phyloP scores from a whole-genome alignment of 2,113 vertebrate genomes.

The Poeciliopsis turrubarensis region DNA sequence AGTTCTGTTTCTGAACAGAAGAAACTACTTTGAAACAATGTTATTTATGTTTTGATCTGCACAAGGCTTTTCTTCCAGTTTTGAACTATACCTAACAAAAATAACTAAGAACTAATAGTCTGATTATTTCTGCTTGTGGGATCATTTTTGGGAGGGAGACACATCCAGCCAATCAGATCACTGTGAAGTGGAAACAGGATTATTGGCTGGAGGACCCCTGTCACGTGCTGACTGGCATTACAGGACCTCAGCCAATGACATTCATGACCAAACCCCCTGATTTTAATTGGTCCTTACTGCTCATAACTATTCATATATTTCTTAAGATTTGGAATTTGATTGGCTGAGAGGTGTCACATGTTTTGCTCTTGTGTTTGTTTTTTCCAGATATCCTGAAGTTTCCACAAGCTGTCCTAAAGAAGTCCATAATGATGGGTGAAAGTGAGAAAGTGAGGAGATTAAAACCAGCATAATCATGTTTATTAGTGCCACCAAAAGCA shows the following conservation, averaged over 20 bases:
- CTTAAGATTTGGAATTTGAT: conserved; percentile 4
- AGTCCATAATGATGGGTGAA: not conserved
- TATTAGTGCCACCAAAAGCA: conserved; percentile 17
- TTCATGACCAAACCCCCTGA: not conserved
- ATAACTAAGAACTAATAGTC: no score
- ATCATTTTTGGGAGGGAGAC: not conserved
- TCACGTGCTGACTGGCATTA: conserved; percentile 16
- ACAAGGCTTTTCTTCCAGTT: not conserved
- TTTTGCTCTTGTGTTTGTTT: not conserved
- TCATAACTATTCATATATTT: conserved; percentile 28
- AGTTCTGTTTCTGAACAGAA: not conserved
- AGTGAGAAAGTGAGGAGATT: not conserved
- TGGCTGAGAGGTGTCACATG: conserved; percentile 7
- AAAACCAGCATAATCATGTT: conserved; percentile 36
- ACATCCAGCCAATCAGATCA: conserved; percentile 38
- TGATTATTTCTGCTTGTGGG: not conserved
- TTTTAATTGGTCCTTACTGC: not conserved
- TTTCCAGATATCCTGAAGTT: not conserved
- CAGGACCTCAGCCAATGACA: conserved; percentile 1
- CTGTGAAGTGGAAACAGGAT: conserved; percentile 13
- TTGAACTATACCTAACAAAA: not conserved
- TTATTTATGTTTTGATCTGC: not conserved
- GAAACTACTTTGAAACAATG: not conserved
- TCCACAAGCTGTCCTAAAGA: not conserved
- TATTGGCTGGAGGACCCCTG: conserved; percentile 18